Percentiles rank a stretch among this genome's conserved stretches.
Conservation (phyloP, 2,888 invertebrate genomes). For the Yponomeuta malinellus region DNA sequence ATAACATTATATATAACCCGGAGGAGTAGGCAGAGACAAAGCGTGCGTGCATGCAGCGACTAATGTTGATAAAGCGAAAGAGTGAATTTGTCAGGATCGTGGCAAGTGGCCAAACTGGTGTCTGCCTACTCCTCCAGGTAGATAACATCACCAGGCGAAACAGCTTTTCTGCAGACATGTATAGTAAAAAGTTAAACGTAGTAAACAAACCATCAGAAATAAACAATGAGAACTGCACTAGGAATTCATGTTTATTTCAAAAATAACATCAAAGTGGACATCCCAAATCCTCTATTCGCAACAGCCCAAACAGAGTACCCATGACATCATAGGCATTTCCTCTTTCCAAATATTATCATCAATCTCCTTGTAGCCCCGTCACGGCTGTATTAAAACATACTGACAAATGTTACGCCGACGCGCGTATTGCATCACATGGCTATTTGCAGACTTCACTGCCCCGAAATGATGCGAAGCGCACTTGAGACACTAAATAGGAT, state of each 20-base stretch:
- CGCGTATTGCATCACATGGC: constrained; percentile 51
- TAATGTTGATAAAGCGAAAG: too few species aligned
- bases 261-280: background rate
- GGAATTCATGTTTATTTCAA: background rate
- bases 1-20: too few species aligned
- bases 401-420: constrained; percentile 5
- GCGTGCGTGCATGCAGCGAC: too few species aligned
- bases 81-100: too few species aligned
- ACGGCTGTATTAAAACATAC: constrained; percentile 6
- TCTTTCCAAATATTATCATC: background rate
- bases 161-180: too few species aligned
- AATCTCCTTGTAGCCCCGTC: background rate
- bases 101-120: too few species aligned
- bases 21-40: too few species aligned
- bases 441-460: constrained; percentile 54
- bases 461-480: constrained; percentile 35
- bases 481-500: constrained; percentile 7
- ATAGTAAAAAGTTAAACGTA: too few species aligned
- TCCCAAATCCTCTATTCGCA: background rate
- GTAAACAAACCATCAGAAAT: background rate
- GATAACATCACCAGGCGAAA: too few species aligned
- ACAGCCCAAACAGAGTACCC: background rate
- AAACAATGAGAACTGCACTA: background rate
- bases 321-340: background rate
- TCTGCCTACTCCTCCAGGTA: too few species aligned